phyloP scores from a whole-genome alignment of 2,113 vertebrate species.

The Myotis brandtii region DNA sequence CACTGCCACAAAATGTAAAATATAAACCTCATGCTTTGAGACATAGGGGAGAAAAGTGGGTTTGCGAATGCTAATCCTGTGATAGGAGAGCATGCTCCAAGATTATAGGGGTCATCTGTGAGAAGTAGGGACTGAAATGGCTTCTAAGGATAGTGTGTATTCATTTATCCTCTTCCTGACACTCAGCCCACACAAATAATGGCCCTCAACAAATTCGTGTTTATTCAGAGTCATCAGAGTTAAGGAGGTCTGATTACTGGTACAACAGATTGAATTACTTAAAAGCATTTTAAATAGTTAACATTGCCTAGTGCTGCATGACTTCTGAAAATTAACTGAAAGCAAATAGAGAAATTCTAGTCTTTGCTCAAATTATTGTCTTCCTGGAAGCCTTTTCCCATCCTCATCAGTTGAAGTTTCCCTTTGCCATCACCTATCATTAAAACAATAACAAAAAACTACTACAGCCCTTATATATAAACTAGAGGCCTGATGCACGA shows the following conservation, averaged over 20 bases:
- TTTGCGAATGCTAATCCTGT: neutral
- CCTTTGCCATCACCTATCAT: constrained; percentile 12
- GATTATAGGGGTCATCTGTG: neutral
- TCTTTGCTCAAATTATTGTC: constrained; percentile 30
- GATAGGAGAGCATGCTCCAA: neutral
- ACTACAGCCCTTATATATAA: neutral
- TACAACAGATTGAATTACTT: neutral
- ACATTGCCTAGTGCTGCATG: constrained; percentile 5
- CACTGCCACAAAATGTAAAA: neutral
- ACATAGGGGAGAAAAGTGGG: neutral
- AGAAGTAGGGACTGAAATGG: neutral
- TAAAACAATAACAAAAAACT: neutral
- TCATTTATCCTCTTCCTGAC: neutral
- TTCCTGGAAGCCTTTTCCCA: constrained; percentile 38
- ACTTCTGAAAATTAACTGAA: constrained; percentile 57
- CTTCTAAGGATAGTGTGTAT: neutral
- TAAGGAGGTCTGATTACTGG: constrained; percentile 7
- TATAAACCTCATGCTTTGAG: neutral
- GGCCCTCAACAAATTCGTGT: neutral
- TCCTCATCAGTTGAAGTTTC: constrained; percentile 31
- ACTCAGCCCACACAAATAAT: neutral
- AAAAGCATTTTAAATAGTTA: constrained; percentile 25
- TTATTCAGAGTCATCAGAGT: neutral
- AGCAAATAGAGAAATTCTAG: constrained; percentile 7
- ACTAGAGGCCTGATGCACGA: no score